Base-by-base conservation (phyloP, 2,888 invertebrate species). In the Amphipoea oculea region DNA sequence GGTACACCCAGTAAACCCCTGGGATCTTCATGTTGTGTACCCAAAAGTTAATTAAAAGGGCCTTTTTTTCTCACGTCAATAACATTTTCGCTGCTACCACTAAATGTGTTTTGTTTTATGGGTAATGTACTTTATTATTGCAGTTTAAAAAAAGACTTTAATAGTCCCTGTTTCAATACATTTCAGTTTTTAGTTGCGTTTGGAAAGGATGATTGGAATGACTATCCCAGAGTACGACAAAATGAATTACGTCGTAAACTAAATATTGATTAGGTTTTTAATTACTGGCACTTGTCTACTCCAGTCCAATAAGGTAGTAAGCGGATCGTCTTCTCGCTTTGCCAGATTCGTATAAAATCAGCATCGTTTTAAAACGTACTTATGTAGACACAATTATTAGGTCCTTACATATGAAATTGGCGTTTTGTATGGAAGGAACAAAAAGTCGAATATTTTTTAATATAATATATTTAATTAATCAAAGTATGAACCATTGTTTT, bases 31-130 rank as follows among this genome's bases (percentile, higher is more conserved):
- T 87, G 76, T 81, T 63, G 77, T 78, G 78, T 66, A 78, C 79
- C 77, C 78, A 74, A 85, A 85, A 86, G 76, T 87, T 85, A 87
- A 87, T 89, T 83, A 82, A 85, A 84, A 76, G 14, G 45, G 11
- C 54, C 51, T 66, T 68, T 70, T 69, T 83, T 83, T 74, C 71
- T 66, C 60, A 71, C 62, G 54, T 63, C 65, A 48, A 36, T 73
- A 66, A 74, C 6, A 51, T 75, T 81, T 57, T 45, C 14, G 29
- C 29, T 54, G 54, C 36, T 51, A n/a, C 42, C 36, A 29, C n/a
- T 45, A 75, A 36, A 36, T 62, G 4, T 80, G 29, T 83, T 45
- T 29, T 62, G 29, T 82, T 67, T 36, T 36, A 40, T 20, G 7
- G 11, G 1, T 6, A 48, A 36, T 66, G 5, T 54, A 23, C 14